Base-by-base conservation (phyloP, 2,797 vertebrate genomes). In the Semotilus atromaculatus region DNA sequence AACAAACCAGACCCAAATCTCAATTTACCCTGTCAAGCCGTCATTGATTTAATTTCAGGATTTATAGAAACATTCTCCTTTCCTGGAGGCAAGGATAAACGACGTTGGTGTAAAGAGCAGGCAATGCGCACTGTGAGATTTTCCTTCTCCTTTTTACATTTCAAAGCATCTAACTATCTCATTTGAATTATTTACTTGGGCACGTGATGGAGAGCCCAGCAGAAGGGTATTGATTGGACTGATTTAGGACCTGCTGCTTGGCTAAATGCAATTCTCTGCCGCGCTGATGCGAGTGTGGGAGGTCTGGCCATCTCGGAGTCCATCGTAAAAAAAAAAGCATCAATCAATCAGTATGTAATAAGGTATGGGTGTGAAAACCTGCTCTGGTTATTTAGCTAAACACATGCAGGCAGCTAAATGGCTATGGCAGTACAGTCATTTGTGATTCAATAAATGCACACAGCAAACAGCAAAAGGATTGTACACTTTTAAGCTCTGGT, bases 111-210 rank as follows among this genome's bases (percentile, higher is more conserved):
- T 91, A 91, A 92, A 91, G 92, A 72, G 86, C 73, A 81, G 43
- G 45, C 87, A 55, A 86, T 90, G 90, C 90, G 91, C 89, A 88
- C 90, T 90, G 82, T 79, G 85, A 91, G 86, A 87, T 86, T 91
- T 90, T 84, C 48, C 34, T 90, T 86, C 60, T 62, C 87, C 88
- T 89, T 93, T 93, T 92, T 91, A 94, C 91, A 93, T 93, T 93
- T 90, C 88, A 88, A 86, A 88, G 74, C 91, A 88, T 89, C 90
- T 93, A 92, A 93, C 92, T 91, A 85, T 93, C 91, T 93, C 88
- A 92, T 94, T 93, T 95, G 92, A 96, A 95, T 95, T 93, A 95
- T 93, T 95, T 94, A 94, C 92, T 91, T 82, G 87, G 88, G 88
- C 86, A 88, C 92, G 92, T 93, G 93, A 94, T 92, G 88, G 90